These are phyloP conservation scores for Melanaphis sacchari DNA, from an alignment of 1,140 invertebrate species.

Conservation along the genomic window DNA sequence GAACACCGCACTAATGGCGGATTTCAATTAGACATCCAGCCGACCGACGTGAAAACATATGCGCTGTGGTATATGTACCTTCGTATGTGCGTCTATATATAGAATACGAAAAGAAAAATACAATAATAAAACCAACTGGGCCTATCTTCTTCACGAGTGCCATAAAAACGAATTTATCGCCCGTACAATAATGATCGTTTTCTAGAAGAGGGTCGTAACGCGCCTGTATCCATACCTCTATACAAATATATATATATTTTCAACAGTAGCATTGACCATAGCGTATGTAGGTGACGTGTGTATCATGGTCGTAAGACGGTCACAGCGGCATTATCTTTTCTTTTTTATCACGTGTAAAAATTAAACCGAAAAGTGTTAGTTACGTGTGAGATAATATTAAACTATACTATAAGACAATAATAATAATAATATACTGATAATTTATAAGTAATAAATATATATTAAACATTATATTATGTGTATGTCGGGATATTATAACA, in stretches of 20 bases:
- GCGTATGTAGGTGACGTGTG: background rate
- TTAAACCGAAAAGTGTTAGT: background rate
- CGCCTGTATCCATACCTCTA: background rate
- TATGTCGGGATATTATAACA: background rate
- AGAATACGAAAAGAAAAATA: background rate
- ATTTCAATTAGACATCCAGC: background rate
- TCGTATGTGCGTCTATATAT: no score
- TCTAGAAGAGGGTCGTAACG: background rate
- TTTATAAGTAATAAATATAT: background rate
- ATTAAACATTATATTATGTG: no score
- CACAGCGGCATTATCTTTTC: background rate
- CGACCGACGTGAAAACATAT: background rate
- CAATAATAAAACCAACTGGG: background rate
- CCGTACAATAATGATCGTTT: background rate
- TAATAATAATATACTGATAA: background rate
- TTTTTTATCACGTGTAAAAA: background rate
- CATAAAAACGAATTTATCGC: conserved; percentile 5
- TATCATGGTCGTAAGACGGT: background rate
- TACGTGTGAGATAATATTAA: background rate
- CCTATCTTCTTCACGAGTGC: background rate
- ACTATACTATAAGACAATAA: background rate
- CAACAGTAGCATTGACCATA: background rate
- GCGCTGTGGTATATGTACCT: background rate
- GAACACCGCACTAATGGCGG: background rate
- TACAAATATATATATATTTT: background rate